A percentile compares a stretch with the other conserved stretches of the same genome.
Evolutionary conservation across 2,797 vertebrate species (phyloP).

Genomic region (Chromobotia macracanthus): DNA sequence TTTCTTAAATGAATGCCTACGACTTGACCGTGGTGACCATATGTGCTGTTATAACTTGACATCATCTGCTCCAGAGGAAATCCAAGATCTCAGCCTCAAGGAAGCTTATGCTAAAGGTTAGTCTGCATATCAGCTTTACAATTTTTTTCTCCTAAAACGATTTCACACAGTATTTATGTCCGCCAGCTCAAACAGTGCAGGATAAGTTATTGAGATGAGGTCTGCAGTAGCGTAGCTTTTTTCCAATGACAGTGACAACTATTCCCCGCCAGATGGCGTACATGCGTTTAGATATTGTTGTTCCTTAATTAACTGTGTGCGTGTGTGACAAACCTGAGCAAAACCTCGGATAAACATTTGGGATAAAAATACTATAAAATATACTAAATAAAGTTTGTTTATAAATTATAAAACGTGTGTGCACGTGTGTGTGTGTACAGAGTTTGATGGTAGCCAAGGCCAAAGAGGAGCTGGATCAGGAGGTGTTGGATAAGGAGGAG

Average conservation of each 20-base stretch:
- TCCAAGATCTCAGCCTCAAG: conserved; percentile 95
- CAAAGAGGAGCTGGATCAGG: conserved; percentile 91
- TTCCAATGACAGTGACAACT: too few relatives aligned
- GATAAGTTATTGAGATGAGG: too few relatives aligned
- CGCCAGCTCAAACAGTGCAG: too few relatives aligned
- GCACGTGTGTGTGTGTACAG: conserved; percentile 65
- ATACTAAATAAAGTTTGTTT: too few relatives aligned
- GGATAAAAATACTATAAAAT: too few relatives aligned
- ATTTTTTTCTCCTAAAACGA: too few relatives aligned
- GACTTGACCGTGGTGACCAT: not conserved
- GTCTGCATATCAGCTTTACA: not conserved
- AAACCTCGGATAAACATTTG: too few relatives aligned
- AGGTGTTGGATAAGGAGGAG: conserved; percentile 84
- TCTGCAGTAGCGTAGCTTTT: too few relatives aligned
- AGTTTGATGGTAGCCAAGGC: conserved; percentile 93
- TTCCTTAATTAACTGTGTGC: not conserved
- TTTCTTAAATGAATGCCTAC: not conserved
- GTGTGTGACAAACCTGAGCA: too few relatives aligned
- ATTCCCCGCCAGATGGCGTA: conserved; percentile 10
- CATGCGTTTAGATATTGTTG: not conserved
- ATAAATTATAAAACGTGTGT: too few relatives aligned
- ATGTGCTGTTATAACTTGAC: not conserved
- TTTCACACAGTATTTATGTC: too few relatives aligned
- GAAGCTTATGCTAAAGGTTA: conserved; percentile 93
- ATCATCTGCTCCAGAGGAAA: conserved; percentile 80